phyloP scores from a whole-genome alignment of 2,113 vertebrate genomes.

The Phylloscopus trochiloides region DNA sequence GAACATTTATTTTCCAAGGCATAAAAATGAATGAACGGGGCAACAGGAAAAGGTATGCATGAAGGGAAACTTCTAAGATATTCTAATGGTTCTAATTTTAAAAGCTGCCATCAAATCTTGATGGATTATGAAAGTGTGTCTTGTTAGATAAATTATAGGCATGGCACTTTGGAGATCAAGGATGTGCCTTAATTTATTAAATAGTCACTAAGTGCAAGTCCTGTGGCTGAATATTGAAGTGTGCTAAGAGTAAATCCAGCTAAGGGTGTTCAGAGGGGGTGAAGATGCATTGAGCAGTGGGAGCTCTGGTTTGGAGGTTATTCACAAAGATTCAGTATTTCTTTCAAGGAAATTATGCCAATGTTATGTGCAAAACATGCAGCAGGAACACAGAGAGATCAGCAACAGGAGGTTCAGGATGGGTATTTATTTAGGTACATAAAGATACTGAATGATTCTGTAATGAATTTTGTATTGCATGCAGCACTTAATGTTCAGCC shows the following conservation, averaged over 20 bases:
- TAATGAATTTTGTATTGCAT: background rate
- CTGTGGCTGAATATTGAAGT: background rate
- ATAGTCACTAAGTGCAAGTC: slow-evolving; percentile 6
- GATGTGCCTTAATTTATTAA: slow-evolving; percentile 57
- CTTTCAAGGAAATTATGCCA: background rate
- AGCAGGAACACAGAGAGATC: background rate
- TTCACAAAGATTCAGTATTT: background rate
- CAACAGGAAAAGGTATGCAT: slow-evolving; percentile 50
- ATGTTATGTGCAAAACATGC: background rate
- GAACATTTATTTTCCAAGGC: slow-evolving; percentile 49
- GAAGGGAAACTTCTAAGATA: slow-evolving; percentile 55
- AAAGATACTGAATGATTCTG: background rate
- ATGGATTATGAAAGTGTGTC: slow-evolving; percentile 57
- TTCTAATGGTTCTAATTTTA: slow-evolving; percentile 69
- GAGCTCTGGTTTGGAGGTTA: background rate
- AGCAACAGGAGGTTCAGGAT: background rate
- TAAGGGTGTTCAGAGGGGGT: background rate
- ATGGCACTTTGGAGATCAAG: slow-evolving; percentile 36
- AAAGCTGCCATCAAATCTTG: slow-evolving; percentile 60
- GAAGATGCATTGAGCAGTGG: background rate
- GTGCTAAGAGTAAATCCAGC: slow-evolving; percentile 9
- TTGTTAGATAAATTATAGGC: slow-evolving; percentile 58
- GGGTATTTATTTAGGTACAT: background rate
- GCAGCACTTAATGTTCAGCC: background rate
- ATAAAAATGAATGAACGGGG: slow-evolving; percentile 55